Evolutionary conservation across 2,797 vertebrate genomes (phyloP).

Genomic region (Sebastes vulpes): DNA sequence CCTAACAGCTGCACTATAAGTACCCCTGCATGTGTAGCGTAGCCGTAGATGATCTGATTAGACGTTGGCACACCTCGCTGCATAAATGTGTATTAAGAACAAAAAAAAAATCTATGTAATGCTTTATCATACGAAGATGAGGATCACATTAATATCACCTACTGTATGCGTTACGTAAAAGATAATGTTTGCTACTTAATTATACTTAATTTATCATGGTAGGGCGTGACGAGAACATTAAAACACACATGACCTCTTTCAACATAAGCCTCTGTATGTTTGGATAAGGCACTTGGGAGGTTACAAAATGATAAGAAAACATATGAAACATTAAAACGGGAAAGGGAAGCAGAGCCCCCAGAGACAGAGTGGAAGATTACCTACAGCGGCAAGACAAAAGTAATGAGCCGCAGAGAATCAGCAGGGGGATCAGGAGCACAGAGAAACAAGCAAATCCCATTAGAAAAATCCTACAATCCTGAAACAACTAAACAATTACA

Average conservation of each 20-base stretch:
- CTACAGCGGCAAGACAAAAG: constrained; percentile 55
- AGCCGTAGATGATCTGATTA: background rate
- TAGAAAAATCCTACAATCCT: constrained; percentile 31
- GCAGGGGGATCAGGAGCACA: constrained; percentile 21
- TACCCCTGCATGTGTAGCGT: background rate
- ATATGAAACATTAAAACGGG: constrained; percentile 39
- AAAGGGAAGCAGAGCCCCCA: constrained; percentile 17
- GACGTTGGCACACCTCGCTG: background rate
- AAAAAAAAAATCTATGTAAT: background rate
- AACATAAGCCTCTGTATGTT: background rate
- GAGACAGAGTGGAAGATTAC: constrained; percentile 59
- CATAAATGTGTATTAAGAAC: background rate
- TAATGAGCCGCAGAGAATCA: constrained; percentile 59
- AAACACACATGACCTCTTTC: background rate
- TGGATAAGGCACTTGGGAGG: constrained; percentile 1
- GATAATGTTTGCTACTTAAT: constrained; percentile 6
- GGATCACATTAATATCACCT: background rate
- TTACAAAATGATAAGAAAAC: constrained; percentile 40
- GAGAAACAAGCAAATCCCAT: constrained; percentile 32
- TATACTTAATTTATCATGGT: background rate
- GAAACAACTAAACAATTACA: constrained; percentile 42
- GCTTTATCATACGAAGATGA: background rate
- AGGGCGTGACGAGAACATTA: background rate
- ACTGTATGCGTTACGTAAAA: background rate
- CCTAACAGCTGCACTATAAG: background rate